Base-by-base conservation (phyloP, 2,888 invertebrate species). In the Dyspetes luteomarginatus region DNA sequence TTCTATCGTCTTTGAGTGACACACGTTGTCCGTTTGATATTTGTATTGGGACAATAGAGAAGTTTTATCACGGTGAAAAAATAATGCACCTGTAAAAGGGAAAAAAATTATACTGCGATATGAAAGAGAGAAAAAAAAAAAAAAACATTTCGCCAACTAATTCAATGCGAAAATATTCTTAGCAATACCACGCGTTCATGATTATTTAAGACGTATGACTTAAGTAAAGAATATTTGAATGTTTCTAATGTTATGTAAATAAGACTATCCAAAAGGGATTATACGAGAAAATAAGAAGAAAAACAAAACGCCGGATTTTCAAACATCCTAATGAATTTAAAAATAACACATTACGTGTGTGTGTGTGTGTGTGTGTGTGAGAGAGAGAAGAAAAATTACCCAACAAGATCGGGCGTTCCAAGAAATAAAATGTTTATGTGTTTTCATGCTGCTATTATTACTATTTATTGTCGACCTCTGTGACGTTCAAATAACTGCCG, bases 231-330 rank as follows among this genome's bases (percentile, higher is more conserved):
- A 85, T 89, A 87, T 88, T 86, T 89, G 85, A 88, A 86, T 89
- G 88, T 90, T 90, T 89, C 86, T 88, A 87, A 89, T 88, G 86
- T 90, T 90, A 86, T 89, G 90, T 90, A 90, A 85, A 89, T 90
- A 90, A 83, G 77, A 88, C 75, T 84, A 84, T 85, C 80, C 69
- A 58, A 68, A 82, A 67, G 77, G 65, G n/a, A n/a, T n/a, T n/a
- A 75, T 65, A 55, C 81, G 55, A 69, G 64, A 78, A 60, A 69
- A 75, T 79, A 78, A 64, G 58, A 55, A 72, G 58, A 17, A 56
- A 73, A 26, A 62, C 52, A 76, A 56, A 75, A 52, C 26, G 58
- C 65, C 56, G 74, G 74, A 68, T 77, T 79, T 65, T 69, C 76
- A 69, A 19, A 64, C 17, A 79, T 75, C 68, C 55, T 28, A 22